A percentile compares a stretch with the other conserved stretches of the same genome.
Conservation (phyloP, 1,140 invertebrate species). For the Scaptomyza hsui region DNA sequence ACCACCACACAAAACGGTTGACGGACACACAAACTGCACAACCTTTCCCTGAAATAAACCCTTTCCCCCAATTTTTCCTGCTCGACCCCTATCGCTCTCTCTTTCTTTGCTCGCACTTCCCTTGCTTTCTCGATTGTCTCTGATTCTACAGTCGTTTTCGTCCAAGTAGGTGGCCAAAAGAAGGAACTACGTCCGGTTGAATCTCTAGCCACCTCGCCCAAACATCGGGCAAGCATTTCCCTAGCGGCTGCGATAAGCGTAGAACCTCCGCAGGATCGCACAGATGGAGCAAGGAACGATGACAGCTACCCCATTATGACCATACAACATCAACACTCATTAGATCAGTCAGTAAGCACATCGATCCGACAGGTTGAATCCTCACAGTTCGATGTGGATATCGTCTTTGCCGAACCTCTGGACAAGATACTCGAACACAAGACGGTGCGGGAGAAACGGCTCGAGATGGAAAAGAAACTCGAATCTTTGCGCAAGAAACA, state of each 20-base stretch:
- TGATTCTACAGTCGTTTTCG: constrained; percentile 83
- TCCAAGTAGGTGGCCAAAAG: constrained; percentile 84
- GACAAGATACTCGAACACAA: constrained; percentile 93
- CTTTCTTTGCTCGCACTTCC: neutral
- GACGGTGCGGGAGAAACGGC: constrained; percentile 90
- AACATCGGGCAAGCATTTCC: constrained; percentile 83
- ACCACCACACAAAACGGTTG: constrained; percentile 63
- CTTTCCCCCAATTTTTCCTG: constrained; percentile 1
- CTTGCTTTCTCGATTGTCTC: constrained; percentile 50
- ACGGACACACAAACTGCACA: constrained; percentile 65
- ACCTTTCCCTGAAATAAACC: neutral
- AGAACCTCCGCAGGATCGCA: constrained; percentile 58
- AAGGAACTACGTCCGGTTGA: constrained; percentile 80
- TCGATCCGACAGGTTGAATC: constrained; percentile 77
- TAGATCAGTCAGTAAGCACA: constrained; percentile 70
- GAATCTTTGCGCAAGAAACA: constrained; percentile 93
- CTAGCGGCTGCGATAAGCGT: constrained; percentile 75
- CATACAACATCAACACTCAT: constrained; percentile 81
- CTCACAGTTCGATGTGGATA: constrained; percentile 85
- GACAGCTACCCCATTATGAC: constrained; percentile 44
- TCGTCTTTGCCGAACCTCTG: constrained; percentile 90
- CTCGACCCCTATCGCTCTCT: neutral
- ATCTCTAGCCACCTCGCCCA: constrained; percentile 81
- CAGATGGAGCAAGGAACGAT: constrained; percentile 50
- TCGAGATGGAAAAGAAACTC: constrained; percentile 94